Base-by-base conservation (phyloP, 2,113 vertebrate genomes). In the Alethe castanea region DNA sequence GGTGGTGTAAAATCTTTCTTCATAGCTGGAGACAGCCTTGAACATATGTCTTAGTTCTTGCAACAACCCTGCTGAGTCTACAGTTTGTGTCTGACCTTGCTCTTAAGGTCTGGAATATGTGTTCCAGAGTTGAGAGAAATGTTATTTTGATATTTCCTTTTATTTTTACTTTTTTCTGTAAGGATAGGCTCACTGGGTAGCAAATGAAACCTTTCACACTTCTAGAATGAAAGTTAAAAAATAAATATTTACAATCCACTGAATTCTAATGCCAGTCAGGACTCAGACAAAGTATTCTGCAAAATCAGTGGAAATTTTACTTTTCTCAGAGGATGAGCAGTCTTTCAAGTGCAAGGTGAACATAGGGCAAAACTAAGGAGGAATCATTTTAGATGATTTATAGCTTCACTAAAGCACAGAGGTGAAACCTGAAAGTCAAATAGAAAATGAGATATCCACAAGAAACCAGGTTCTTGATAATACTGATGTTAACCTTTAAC, bases 1-100 rank as follows among this genome's bases (percentile, higher is more conserved):
- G 18, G 19, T 91, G 60, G 42, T 0, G 0, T 89, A 86, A 83
- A 93, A 45, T 91, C 84, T 81, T 91, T 89, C 83, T 87, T 89
- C 61, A 40, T 79, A 92, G 66, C 70, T 91, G 84, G 42, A 95
- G 84, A 87, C 61, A 76, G 38, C 38, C 57, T 85, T 72, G 50
- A 92, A 85, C 35, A 89, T 95, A 77, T 94, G 81, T 95, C 89
- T 87, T 92, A 65, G 89, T 92, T 91, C 81, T 89, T 89, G 87
- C 25, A 84, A 50, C 23, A 86, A 50, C 20, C 57, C 81, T 94
- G 62, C 66, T 72, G 89, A 91, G 57, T 35, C 61, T 90, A 72
- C 74, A 80, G 57, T 44, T n/a, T 87, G 29, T 4, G 2, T 87
- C 74, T 93, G 85, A 95, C 48, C 70, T 83, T 86, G 60, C 56